These are phyloP conservation scores for Eupithecia tripunctaria DNA, from an alignment of 2,888 invertebrate species.

Conservation along the genomic window DNA sequence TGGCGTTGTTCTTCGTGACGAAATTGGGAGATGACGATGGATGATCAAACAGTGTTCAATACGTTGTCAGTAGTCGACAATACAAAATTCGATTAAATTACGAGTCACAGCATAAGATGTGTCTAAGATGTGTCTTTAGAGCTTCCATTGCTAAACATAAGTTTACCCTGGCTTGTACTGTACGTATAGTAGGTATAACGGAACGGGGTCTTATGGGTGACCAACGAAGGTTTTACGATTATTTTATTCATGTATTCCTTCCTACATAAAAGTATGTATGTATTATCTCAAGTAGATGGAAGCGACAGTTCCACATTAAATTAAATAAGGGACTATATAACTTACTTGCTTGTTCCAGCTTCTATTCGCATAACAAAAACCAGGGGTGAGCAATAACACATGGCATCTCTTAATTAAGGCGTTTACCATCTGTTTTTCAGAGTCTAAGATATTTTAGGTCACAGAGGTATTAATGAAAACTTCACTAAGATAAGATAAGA, in stretches of 20 bases:
- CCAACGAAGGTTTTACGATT: constrained; percentile 7
- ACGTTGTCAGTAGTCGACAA: no score
- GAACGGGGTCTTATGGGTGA: neutral
- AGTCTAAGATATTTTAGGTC: neutral
- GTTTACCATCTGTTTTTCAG: neutral
- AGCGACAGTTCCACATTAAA: neutral
- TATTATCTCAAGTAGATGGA: neutral
- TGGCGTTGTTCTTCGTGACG: no score
- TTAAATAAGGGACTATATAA: neutral
- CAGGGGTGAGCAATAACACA: neutral
- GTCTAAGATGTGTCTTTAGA: no score
- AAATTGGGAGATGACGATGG: no score
- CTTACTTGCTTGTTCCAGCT: neutral
- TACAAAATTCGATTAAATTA: no score
- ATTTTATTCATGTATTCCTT: neutral
- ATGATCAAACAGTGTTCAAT: no score
- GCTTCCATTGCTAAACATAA: neutral
- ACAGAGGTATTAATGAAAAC: neutral
- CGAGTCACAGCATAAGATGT: no score
- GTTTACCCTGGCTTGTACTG: neutral
- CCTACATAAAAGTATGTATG: constrained; percentile 4
- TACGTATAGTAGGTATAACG: neutral
- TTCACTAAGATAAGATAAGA: no score
- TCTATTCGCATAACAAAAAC: neutral
- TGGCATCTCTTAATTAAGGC: neutral